phyloP scores from a whole-genome alignment of 2,113 vertebrate species.

The Acrocephalus kingi region DNA sequence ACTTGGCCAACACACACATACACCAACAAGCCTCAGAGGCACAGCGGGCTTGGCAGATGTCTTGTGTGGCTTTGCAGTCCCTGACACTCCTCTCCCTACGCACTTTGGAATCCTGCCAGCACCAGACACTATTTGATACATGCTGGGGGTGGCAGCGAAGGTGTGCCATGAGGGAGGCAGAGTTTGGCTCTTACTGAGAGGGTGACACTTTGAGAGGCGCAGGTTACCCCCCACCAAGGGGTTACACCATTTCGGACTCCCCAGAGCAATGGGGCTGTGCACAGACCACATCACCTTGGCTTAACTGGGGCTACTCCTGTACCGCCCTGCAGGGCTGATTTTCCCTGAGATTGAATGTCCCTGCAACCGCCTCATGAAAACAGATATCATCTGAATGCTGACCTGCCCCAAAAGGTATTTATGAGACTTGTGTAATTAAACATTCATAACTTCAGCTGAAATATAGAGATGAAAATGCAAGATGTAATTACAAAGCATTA shows the following conservation, averaged over 20 bases:
- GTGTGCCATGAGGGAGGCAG: not conserved
- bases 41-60: rapidly evolving
- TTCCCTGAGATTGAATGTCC: not conserved
- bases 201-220: not conserved
- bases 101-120: rapidly evolving
- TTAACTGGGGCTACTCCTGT: not conserved
- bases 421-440: not conserved
- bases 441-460: conserved; percentile 6
- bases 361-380: not conserved
- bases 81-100: rapidly evolving
- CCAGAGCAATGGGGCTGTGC: not conserved
- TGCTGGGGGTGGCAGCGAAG: rapidly evolving
- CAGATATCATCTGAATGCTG: not conserved
- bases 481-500: not conserved
- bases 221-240: not conserved
- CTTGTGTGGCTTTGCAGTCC: not conserved
- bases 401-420: not conserved
- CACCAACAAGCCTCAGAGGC: not conserved
- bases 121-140: not conserved
- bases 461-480: not conserved
- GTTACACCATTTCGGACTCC: not conserved
- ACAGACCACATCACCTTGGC: not conserved
- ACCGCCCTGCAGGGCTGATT: not conserved
- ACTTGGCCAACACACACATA: not conserved
- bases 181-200: not conserved